Base-by-base conservation (phyloP, 2,797 vertebrate species). In the Danio jaintianensis region DNA sequence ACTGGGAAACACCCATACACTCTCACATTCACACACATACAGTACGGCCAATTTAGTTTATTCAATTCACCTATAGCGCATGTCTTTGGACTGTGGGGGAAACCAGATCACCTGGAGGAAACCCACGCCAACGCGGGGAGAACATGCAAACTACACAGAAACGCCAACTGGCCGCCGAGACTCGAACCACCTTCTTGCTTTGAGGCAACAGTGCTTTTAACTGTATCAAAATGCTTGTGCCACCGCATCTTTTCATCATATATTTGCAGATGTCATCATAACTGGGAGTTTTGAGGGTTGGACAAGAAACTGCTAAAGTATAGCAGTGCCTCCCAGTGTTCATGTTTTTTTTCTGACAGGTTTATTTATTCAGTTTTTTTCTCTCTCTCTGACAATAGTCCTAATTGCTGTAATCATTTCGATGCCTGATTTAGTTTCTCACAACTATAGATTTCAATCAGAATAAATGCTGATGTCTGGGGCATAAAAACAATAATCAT, bases 401-500 rank as follows among this genome's bases (percentile, higher is more conserved):
- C 1, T 52, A 55, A 76, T 66, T 43, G 40, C 15, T 66, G 48
- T 55, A 29, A 64, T 76, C 13, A 66, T 29, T 63, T 40, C 73
- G 43, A 55, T 43, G 18, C 18, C 40, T 76, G 38, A 64, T 75
- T 64, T 53, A 53, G 73, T 18, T 53, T 63, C 63, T 53, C 47
- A 64, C 47, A 20, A 20, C 38, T 66, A 64, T 64, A 64, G 61
- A 64, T 66, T 55, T 55, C 55, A 43, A 53, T 64, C 74, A 36
- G 38, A 63, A 22, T 18, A 61, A 74, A 76, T 55, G 16, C 16
- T 52, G 58, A 63, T 13, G 7, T 63, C 45, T 63, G 58, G 43
- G 38, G 72, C 72, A 42, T 63, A 13, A 61, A 61, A 74, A 61
- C 71, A 74, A 61, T 50, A 75, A 63, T 62, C 72, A 52, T 7